Evolutionary conservation across 1,140 invertebrate genomes (phyloP).

Genomic region (Plectrocnemia conspersa): DNA sequence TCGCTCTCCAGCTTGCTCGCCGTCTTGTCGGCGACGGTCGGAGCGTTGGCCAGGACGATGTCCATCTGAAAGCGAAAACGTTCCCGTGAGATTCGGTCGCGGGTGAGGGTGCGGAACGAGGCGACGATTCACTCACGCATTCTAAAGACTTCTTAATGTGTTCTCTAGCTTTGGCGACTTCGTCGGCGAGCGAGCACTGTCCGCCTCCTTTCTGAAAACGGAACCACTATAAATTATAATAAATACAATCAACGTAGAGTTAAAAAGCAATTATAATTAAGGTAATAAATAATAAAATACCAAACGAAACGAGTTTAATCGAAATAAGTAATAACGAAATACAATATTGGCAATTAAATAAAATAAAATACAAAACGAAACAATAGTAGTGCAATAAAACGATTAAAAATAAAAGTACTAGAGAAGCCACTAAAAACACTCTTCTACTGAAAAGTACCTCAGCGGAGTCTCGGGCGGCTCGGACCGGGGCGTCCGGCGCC

Average conservation of each 20-base stretch:
- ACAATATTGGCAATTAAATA: neutral
- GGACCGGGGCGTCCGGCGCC: too few species aligned
- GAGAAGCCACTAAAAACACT: too few species aligned
- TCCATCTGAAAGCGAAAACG: conserved; percentile 48
- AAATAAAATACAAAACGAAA: neutral
- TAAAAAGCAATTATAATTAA: neutral
- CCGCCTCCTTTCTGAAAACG: conserved; percentile 24
- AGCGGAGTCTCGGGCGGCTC: too few species aligned
- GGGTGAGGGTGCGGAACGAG: too few species aligned
- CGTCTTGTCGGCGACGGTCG: conserved; percentile 47
- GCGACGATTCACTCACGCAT: conserved; percentile 57
- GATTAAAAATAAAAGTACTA: too few species aligned
- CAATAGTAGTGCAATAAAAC: neutral
- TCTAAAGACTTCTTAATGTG: conserved; percentile 62
- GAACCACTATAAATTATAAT: neutral
- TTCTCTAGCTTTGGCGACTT: conserved; percentile 63
- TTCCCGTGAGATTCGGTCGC: too few species aligned
- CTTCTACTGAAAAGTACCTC: too few species aligned
- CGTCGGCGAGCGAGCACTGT: conserved; percentile 54
- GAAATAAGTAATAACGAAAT: neutral
- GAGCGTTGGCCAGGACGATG: conserved; percentile 47
- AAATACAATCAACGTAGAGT: neutral
- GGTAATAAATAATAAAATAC: neutral
- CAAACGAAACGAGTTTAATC: neutral
- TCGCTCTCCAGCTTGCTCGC: conserved; percentile 48